phyloP scores from a whole-genome alignment of 2,797 vertebrate genomes.

The Acestrorhynchus altus region DNA sequence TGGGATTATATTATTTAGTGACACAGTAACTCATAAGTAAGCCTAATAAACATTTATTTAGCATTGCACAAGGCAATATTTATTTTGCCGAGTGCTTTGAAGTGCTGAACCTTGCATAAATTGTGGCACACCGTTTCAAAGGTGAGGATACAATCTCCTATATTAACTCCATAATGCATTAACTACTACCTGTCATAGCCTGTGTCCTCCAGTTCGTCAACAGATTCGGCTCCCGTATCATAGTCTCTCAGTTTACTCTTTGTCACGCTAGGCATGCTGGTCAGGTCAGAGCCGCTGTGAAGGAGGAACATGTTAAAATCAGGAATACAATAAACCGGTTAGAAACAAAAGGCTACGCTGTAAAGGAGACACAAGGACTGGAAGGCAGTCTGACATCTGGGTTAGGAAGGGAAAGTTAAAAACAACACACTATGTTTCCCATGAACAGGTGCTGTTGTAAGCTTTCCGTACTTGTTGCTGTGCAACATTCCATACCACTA shows the following conservation, averaged over 20 bases:
- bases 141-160: no score
- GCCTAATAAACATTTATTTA: no score
- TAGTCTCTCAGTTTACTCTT: constrained; percentile 75
- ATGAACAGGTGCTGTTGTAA: neutral
- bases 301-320: no score
- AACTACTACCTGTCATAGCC: constrained; percentile 84
- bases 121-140: neutral
- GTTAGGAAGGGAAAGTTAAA: neutral
- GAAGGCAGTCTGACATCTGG: neutral
- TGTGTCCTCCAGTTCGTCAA: constrained; percentile 85
- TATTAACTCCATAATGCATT: no score
- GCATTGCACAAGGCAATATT: no score
- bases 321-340: neutral
- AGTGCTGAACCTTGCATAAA: no score
- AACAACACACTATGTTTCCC: neutral
- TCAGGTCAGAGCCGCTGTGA: constrained; percentile 45
- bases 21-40: no score
- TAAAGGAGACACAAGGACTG: neutral
- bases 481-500: constrained; percentile 7
- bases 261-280: constrained; percentile 51
- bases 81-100: no score
- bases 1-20: no score
- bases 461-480: neutral
- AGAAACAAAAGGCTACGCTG: neutral
- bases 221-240: constrained; percentile 83